These are phyloP conservation scores for Drosophila ananassae DNA, from an alignment of 1,140 invertebrate species.

Conservation along the genomic window DNA sequence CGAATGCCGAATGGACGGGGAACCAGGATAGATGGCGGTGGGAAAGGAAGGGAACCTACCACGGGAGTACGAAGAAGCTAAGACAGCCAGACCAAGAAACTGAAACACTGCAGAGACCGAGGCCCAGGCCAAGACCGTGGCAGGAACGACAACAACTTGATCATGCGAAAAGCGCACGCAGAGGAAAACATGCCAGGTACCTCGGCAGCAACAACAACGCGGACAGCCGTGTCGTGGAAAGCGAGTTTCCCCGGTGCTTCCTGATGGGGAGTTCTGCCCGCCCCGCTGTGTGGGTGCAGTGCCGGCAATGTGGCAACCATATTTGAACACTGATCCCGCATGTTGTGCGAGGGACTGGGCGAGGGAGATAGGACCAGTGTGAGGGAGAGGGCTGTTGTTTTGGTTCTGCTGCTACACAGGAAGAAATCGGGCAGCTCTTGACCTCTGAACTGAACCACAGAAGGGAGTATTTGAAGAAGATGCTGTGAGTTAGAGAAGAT, in stretches of 20 bases:
- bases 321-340: conserved; percentile 75
- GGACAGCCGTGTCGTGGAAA: conserved; percentile 49
- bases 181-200: conserved; percentile 78
- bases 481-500: not conserved
- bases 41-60: conserved; percentile 25
- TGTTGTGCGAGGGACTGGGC: conserved; percentile 9
- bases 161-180: conserved; percentile 81
- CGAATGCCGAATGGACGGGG: conserved; percentile 9
- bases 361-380: conserved; percentile 16
- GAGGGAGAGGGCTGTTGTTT: conserved; percentile 52
- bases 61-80: conserved; percentile 23
- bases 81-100: not conserved
- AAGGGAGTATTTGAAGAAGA: too few species aligned
- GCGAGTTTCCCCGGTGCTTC: conserved; percentile 44
- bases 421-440: not conserved
- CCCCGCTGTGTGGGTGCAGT: conserved; percentile 54
- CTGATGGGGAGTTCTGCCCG: not conserved
- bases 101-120: not conserved
- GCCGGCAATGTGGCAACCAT: conserved; percentile 72
- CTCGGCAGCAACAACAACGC: conserved; percentile 38
- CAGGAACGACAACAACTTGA: conserved; percentile 64
- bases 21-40: conserved; percentile 24
- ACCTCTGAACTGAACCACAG: too few species aligned
- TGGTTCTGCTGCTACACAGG: conserved; percentile 45
- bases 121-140: not conserved